Evolutionary conservation across 2,113 vertebrate species (phyloP), one percentile per base, ranked within the genome.

Genomic region (Penelope pileata): DNA sequence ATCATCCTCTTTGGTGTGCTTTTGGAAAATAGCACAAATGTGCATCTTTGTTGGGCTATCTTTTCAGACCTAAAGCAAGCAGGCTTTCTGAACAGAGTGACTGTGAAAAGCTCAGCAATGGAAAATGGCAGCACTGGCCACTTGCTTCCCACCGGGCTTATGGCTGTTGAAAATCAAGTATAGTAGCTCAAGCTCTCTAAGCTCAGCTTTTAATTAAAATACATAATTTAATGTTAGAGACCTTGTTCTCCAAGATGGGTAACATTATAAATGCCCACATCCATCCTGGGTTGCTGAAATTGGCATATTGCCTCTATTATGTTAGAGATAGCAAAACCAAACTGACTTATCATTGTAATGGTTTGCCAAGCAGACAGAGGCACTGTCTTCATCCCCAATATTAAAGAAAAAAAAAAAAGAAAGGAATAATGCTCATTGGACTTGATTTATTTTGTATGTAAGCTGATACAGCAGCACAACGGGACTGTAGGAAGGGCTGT

Each of bases 171-270:
- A 93, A 94, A 93, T 93, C 87, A 83, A 60, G 79, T 93, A 96
- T 83, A 86, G 72, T 63, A 70, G 43, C 64, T 77, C 66, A 88
- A 77, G 43, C 38, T 86, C 76, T 83, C 26, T 86, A 85, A 92
- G 78, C 91, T 89, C 79, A 90, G 42, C 91, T 95, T 95, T 96
- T 96, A 96, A 97, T 95, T 96, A 95, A 85, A 94, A 94, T 59
- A 43, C 27, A 47, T 90, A 95, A 94, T 96, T 95, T 93, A 95
- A 94, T 96, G 90, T 42, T 88, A 78, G 68, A 90, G 78, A 77
- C 59, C 56, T 94, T 38, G 24, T 88, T 90, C 43, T 83, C 59
- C 1, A 11, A 64, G 51, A 73, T 74, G 26, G 17, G 32, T 66
- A 56, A 59, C 60, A 67, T 93, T 94, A 88, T 63, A 74, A 91